Evolutionary conservation across 2,888 invertebrate species (phyloP), one percentile per base, ranked within the genome.

Genomic region (Philereme vetulata): DNA sequence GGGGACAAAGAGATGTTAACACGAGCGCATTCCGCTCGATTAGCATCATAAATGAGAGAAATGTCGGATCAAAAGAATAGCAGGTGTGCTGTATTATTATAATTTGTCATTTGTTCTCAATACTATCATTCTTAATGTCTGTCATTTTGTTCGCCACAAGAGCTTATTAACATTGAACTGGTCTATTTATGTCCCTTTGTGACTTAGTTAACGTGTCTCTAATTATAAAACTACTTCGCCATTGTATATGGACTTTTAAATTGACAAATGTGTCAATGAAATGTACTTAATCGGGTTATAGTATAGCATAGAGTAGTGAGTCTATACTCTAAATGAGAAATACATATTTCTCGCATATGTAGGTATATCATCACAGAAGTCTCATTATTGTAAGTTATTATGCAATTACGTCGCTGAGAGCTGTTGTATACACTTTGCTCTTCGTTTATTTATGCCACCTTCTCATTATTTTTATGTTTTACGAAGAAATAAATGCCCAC

Each of bases 11-110:
- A 82, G 85, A 82, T 85, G 87, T 88, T 86, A 88, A 85, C 86
- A 85, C 79, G 81, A 78, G 78, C 84, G 82, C 82, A 89, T 86
- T 86, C 84, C 89, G 89, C 85, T 88, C 91, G 84, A 90, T 92
- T 91, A 88, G 83, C 81, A 78, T 90, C 90, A 92, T 91, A 92
- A 91, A 91, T 90, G 90, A 91, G 91, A 89, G 90, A 90, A 90
- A 88, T 90, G 88, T 86, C 80, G 79, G 90, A 91, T 92, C 92
- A 90, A 90, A 90, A 90, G 91, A 86, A 91, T 89, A 89, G 85
- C 92, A 92, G 92, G 92, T 92, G 91, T 89, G 78, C 81, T 80
- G 85, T 86, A 88, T 91, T 92, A 89, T 85, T 82, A 88, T 86
- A 88, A 90, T 90, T 88, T 88, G 89, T 90, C 89, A 90, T 90